Percentiles rank a stretch among this genome's conserved stretches.
phyloP scores from a whole-genome alignment of 2,888 invertebrate genomes.

The Dicyrtoma fusca region DNA sequence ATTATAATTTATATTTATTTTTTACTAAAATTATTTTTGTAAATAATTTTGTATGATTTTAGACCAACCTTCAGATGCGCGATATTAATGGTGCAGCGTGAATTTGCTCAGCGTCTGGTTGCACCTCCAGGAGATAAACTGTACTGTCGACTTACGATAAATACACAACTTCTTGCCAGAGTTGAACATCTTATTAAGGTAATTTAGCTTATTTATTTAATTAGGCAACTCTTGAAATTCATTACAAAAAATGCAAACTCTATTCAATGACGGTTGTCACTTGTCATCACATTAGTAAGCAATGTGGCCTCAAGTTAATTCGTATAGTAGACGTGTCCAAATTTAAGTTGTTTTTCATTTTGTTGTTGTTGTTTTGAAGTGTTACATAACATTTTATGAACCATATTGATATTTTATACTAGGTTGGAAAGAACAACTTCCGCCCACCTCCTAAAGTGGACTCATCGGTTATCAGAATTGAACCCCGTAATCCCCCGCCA shows the following conservation, averaged over 20 bases:
- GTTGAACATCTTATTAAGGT: slow-evolving; percentile 97
- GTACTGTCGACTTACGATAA: slow-evolving; percentile 93
- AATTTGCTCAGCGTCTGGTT: slow-evolving; percentile 95
- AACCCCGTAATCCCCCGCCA: slow-evolving; percentile 96
- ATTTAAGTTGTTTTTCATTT: slow-evolving; percentile 27
- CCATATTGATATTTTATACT: slow-evolving; percentile 57
- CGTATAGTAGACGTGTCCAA: too few species aligned
- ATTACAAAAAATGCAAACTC: too few species aligned
- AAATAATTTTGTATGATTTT: slow-evolving; percentile 29
- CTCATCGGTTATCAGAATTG: slow-evolving; percentile 95
- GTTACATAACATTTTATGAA: not conserved
- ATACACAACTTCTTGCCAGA: slow-evolving; percentile 91
- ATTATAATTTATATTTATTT: slow-evolving; percentile 18
- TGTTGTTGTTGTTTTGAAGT: slow-evolving; percentile 22
- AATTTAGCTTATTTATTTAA: too few species aligned
- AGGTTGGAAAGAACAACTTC: slow-evolving; percentile 98
- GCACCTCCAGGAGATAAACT: slow-evolving; percentile 97
- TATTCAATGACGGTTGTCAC: too few species aligned
- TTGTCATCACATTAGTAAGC: too few species aligned
- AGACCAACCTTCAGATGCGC: slow-evolving; percentile 83
- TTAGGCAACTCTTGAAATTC: too few species aligned
- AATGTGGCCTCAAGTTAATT: too few species aligned
- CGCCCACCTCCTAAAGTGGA: slow-evolving; percentile 99
- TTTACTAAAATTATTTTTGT: too few species aligned
- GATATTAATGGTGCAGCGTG: slow-evolving; percentile 97